These are phyloP conservation scores for Rana temporaria DNA, from an alignment of 2,113 vertebrate species.

Conservation along the genomic window DNA sequence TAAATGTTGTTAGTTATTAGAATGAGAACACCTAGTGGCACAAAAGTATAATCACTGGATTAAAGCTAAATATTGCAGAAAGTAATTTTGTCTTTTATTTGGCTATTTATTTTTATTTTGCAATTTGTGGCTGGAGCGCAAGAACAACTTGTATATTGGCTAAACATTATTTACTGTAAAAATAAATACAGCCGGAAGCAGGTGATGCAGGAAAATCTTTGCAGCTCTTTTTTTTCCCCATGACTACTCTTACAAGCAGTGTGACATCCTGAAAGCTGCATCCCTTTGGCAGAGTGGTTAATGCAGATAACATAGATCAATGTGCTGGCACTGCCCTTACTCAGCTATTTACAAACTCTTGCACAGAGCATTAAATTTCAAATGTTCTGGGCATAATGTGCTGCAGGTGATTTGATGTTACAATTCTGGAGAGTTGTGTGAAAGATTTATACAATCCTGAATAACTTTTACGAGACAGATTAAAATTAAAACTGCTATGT, in stretches of 20 bases:
- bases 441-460: neutral
- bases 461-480: constrained; percentile 1
- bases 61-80: too few relatives aligned
- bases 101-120: too few relatives aligned
- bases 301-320: neutral
- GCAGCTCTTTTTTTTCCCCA: too few relatives aligned
- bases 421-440: neutral
- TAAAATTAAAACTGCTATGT: constrained; percentile 23
- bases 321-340: neutral
- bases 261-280: neutral
- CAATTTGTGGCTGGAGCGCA: too few relatives aligned
- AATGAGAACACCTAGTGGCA: too few relatives aligned
- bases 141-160: too few relatives aligned
- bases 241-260: too few relatives aligned
- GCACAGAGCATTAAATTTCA: neutral
- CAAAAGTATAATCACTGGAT: too few relatives aligned
- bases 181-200: neutral
- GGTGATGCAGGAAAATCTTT: neutral
- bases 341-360: neutral
- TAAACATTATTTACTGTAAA: neutral
- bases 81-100: too few relatives aligned
- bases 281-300: neutral
- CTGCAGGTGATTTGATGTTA: constrained; percentile 4
- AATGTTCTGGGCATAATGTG: neutral
- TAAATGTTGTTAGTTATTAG: too few relatives aligned